Percentiles rank a stretch among this genome's conserved stretches.
Evolutionary conservation across 2,797 vertebrate genomes (phyloP).

Genomic region (Poecile montanus): DNA sequence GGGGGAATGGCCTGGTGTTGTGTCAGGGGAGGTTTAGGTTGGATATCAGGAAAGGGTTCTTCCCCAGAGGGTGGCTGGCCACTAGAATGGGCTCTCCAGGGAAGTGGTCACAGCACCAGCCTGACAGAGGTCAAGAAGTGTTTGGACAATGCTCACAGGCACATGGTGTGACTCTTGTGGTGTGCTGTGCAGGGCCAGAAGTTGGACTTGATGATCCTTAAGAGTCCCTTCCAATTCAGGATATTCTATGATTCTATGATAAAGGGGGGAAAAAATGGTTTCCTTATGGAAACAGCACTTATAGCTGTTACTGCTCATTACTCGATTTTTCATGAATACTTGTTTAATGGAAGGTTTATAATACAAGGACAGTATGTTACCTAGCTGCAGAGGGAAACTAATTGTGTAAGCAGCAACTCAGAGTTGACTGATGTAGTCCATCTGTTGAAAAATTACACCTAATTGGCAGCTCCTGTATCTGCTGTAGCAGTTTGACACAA

Average conservation of each 20-base stretch:
- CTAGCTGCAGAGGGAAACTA: background rate
- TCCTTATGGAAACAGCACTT: background rate
- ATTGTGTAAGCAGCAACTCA: background rate
- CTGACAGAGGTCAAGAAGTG: background rate
- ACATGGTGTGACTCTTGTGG: no score
- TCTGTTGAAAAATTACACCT: background rate
- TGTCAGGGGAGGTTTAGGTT: background rate
- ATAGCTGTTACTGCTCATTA: background rate
- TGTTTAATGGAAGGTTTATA: background rate
- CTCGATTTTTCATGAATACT: background rate
- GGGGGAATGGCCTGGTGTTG: background rate
- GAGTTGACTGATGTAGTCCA: background rate
- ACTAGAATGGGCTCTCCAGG: background rate
- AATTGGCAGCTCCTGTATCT: background rate
- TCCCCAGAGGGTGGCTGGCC: rapidly evolving
- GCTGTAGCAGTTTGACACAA: background rate
- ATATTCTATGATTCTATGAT: background rate
- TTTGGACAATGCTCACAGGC: background rate
- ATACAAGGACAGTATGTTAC: background rate
- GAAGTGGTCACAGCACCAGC: background rate
- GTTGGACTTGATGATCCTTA: background rate
- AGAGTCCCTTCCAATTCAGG: background rate
- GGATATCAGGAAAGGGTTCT: background rate
- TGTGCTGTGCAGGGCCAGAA: background rate
- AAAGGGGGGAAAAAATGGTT: background rate